Percentiles rank a stretch among this genome's conserved stretches.
phyloP scores from a whole-genome alignment of 2,113 vertebrate species.

The Oncorhynchus kisutch region DNA sequence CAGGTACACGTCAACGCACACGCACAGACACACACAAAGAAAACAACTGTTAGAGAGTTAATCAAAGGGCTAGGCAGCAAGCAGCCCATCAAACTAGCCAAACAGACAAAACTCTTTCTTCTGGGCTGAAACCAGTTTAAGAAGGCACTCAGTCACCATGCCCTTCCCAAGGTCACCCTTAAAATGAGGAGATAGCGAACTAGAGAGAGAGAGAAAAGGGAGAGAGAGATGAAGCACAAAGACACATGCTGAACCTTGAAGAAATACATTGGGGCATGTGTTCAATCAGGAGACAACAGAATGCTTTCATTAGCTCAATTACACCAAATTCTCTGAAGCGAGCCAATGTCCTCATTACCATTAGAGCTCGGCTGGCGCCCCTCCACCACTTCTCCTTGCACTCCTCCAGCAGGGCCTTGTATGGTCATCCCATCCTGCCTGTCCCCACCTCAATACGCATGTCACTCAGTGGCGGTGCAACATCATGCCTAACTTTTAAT shows the following conservation, averaged over 20 bases:
- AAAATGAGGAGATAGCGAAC: slow-evolving; percentile 5
- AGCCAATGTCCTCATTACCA: neutral
- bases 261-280: slow-evolving; percentile 37
- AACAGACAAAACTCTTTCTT: neutral
- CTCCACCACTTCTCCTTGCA: neutral
- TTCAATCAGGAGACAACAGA: slow-evolving; percentile 66
- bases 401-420: slow-evolving; percentile 7
- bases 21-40: neutral
- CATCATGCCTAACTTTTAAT: slow-evolving; percentile 35
- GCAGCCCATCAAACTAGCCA: neutral
- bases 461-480: neutral
- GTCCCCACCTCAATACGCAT: slow-evolving; percentile 20
- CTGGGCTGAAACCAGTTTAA: neutral
- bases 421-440: neutral
- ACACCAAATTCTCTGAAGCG: slow-evolving; percentile 58
- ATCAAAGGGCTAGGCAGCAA: neutral
- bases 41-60: neutral
- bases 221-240: slow-evolving; percentile 26
- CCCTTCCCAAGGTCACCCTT: slow-evolving; percentile 35
- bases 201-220: slow-evolving; percentile 31
- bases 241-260: slow-evolving; percentile 41
- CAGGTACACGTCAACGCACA: slow-evolving; percentile 10
- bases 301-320: slow-evolving; percentile 73
- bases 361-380: neutral
- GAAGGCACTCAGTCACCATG: slow-evolving; percentile 13